Percentiles rank a stretch among this genome's conserved stretches.
These are phyloP conservation scores for Irena cyanogastra DNA, from an alignment of 2,113 vertebrate species.

Conservation along the genomic window DNA sequence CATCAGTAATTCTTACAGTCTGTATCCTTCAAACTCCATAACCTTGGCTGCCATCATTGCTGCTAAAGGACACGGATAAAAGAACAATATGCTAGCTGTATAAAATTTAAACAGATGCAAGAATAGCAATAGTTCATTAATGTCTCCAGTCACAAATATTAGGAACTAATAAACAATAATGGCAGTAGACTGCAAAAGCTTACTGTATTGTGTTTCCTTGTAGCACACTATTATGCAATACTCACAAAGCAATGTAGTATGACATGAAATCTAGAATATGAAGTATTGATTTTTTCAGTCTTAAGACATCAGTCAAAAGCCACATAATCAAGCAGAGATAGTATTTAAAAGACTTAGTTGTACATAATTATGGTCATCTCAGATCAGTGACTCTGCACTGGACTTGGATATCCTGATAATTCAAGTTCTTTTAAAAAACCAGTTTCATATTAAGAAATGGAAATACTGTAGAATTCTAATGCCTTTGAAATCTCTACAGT, in stretches of 20 bases:
- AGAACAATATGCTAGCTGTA: neutral
- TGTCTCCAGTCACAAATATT: neutral
- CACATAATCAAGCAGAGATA: neutral
- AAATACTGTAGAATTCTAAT: neutral
- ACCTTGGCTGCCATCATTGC: neutral
- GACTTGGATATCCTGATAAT: neutral
- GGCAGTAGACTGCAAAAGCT: neutral
- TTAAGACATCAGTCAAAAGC: neutral
- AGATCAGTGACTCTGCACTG: neutral
- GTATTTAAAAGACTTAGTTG: neutral
- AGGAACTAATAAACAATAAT: neutral
- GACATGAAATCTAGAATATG: neutral
- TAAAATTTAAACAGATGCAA: neutral
- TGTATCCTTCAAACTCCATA: neutral
- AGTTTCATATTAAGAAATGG: neutral
- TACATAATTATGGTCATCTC: neutral
- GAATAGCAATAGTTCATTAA: neutral
- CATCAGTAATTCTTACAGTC: neutral
- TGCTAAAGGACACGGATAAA: neutral
- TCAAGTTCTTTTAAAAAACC: no score
- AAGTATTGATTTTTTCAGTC: neutral
- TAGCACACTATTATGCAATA: neutral
- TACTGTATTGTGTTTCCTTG: neutral
- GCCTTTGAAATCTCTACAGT: neutral
- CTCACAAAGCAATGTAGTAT: neutral